Percentiles rank a stretch among this genome's conserved stretches.
Evolutionary conservation across 1,140 invertebrate genomes (phyloP).

Genomic region (Drosophila repleta): DNA sequence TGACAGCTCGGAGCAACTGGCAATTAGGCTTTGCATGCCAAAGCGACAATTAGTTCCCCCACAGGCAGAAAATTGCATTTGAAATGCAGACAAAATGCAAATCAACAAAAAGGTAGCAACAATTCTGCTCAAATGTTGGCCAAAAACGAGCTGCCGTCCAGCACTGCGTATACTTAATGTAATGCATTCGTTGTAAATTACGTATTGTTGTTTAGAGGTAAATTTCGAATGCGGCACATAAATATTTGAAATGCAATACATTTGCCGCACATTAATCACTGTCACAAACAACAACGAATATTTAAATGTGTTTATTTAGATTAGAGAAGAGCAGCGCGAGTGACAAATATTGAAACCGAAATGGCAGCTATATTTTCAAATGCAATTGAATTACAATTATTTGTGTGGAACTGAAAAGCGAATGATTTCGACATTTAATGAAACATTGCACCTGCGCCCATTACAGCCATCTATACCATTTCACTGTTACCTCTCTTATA

Average conservation of each 20-base stretch:
- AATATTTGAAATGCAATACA: conserved; percentile 41
- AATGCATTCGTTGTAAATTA: conserved; percentile 10
- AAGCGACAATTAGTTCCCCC: conserved; percentile 31
- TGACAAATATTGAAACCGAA: not conserved
- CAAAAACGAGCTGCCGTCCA: conserved; percentile 17
- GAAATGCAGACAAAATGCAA: conserved; percentile 1
- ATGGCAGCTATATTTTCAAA: not conserved
- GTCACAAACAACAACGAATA: conserved; percentile 4
- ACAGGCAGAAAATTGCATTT: conserved; percentile 17
- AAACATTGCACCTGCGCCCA: no score
- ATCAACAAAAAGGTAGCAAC: conserved; percentile 20
- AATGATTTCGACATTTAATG: no score
- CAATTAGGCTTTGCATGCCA: conserved; percentile 29
- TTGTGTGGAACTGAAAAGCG: no score
- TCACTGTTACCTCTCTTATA: not conserved
- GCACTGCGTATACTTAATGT: conserved; percentile 33
- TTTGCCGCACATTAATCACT: not conserved
- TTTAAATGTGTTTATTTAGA: not conserved
- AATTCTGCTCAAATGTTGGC: conserved; percentile 27
- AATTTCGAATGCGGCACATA: conserved; percentile 30
- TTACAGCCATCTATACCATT: no score
- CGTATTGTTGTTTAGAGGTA: not conserved
- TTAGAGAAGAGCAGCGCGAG: not conserved
- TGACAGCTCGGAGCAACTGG: conserved; percentile 20
- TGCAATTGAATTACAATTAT: no score